Percentiles rank a stretch among this genome's conserved stretches.
These are phyloP conservation scores for Ryuthela nishihirai DNA, from an alignment of 2,888 invertebrate species.

Conservation along the genomic window DNA sequence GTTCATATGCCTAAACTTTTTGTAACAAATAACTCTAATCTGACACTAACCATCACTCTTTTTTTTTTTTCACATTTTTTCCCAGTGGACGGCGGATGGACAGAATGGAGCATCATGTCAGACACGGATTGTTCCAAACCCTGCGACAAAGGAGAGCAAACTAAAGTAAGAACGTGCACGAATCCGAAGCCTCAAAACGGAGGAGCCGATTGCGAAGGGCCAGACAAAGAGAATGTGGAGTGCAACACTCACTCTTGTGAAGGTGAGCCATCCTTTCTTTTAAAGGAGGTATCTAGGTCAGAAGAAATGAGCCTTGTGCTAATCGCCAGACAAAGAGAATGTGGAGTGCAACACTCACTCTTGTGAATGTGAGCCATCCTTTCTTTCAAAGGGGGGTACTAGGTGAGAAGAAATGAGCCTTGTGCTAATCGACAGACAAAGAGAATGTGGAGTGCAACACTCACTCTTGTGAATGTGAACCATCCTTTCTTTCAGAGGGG, in stretches of 20 bases:
- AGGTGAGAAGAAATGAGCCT: too few relatives aligned
- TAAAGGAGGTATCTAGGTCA: too few relatives aligned
- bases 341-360: too few relatives aligned
- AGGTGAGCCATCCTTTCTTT: slow-evolving; percentile 36
- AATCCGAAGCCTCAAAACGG: slow-evolving; percentile 43
- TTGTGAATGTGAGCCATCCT: too few relatives aligned
- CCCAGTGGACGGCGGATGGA: slow-evolving; percentile 44
- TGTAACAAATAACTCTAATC: background rate
- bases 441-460: too few relatives aligned
- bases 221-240: slow-evolving; percentile 15
- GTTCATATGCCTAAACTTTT: background rate
- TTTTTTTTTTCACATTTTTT: background rate
- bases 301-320: slow-evolving; percentile 31
- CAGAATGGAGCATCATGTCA: slow-evolving; percentile 42
- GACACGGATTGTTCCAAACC: slow-evolving; percentile 39
- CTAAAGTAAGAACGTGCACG: slow-evolving; percentile 42
- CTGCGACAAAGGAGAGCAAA: slow-evolving; percentile 43
- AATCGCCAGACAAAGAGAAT: too few relatives aligned
- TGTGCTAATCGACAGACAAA: too few relatives aligned
- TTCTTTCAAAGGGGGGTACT: too few relatives aligned
- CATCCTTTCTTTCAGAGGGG: too few relatives aligned
- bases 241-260: slow-evolving; percentile 44
- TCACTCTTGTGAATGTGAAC: too few relatives aligned
- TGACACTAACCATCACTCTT: too few relatives aligned
- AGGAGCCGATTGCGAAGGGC: slow-evolving; percentile 39